Conservation (phyloP, 2,113 vertebrate species). For the Nannospalax galili region DNA sequence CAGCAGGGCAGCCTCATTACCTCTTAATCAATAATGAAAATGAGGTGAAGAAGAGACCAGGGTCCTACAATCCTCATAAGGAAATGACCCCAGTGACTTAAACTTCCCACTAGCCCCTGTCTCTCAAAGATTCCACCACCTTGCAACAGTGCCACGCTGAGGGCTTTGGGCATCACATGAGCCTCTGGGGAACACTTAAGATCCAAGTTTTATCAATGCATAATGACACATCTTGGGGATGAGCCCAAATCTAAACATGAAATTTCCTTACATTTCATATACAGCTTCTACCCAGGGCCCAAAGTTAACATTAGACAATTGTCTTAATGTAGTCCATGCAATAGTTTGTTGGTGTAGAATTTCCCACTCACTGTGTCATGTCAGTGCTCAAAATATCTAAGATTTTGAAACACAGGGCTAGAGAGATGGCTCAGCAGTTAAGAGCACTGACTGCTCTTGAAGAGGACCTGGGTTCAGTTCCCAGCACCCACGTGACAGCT, state of each 20-base stretch:
- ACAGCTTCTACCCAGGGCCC: not conserved
- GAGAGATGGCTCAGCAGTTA: too few species aligned
- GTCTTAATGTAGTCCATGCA: not conserved
- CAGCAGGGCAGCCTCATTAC: too few species aligned
- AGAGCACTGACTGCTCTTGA: too few species aligned
- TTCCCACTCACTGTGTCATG: not conserved
- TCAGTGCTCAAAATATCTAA: not conserved
- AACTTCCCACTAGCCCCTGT: not conserved
- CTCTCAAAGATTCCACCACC: not conserved
- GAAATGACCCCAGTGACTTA: not conserved
- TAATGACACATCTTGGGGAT: not conserved
- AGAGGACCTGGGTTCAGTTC: too few species aligned
- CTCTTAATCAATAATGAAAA: not conserved
- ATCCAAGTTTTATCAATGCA: not conserved
- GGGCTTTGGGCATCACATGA: not conserved
- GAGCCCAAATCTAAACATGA: not conserved
- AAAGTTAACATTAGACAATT: not conserved
- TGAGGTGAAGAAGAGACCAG: not conserved
- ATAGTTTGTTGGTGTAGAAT: not conserved
- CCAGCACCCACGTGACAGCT: too few species aligned
- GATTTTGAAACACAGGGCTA: not conserved
- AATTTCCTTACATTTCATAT: not conserved
- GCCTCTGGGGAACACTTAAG: not conserved
- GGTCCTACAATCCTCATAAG: not conserved
- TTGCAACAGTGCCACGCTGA: not conserved